Evolutionary conservation across 1,140 invertebrate genomes (phyloP).

Genomic region (Cydia splendana): DNA sequence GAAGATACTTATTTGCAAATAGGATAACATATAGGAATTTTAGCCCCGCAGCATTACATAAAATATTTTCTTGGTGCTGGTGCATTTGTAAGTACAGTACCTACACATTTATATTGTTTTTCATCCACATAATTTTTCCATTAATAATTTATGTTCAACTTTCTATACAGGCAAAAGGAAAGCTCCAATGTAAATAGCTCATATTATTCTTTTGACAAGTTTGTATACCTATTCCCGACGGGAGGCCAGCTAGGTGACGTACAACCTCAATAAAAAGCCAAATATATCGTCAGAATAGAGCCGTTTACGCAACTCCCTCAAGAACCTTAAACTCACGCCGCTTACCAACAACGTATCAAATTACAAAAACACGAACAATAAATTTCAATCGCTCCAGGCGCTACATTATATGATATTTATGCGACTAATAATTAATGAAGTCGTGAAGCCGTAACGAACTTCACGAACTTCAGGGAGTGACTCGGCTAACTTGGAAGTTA

Average conservation of each 20-base stretch:
- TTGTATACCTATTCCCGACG: neutral
- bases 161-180: neutral
- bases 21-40: too few species aligned
- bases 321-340: neutral
- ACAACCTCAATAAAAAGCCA: conserved; percentile 1
- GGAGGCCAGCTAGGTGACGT: neutral
- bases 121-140: too few species aligned
- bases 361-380: conserved; percentile 33
- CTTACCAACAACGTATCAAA: conserved; percentile 30
- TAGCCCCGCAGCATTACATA: too few species aligned
- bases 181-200: neutral
- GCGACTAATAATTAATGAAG: conserved; percentile 35
- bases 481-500: conserved; percentile 47
- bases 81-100: too few species aligned
- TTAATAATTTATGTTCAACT: too few species aligned
- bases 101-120: too few species aligned
- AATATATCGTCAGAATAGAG: neutral
- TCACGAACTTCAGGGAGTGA: conserved; percentile 43
- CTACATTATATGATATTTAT: conserved; percentile 35
- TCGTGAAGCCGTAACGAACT: conserved; percentile 32
- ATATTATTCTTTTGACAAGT: conserved; percentile 1
- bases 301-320: neutral
- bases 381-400: conserved; percentile 33
- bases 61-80: too few species aligned
- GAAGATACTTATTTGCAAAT: too few species aligned